phyloP scores from a whole-genome alignment of 1,140 invertebrate genomes.

The Zophobas morio region DNA sequence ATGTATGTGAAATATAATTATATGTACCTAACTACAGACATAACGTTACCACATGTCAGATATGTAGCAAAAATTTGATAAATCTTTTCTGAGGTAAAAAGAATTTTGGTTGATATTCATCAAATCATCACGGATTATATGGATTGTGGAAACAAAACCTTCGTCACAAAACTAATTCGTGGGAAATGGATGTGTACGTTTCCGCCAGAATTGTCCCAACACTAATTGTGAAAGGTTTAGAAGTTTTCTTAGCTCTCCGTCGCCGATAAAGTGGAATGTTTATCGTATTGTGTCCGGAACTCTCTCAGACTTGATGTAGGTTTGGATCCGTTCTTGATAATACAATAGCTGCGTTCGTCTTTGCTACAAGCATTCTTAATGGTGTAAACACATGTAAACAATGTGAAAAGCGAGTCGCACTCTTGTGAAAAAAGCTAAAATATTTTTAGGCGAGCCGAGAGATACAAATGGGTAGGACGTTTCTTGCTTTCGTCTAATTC shows the following conservation, averaged over 20 bases:
- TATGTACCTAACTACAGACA: no score
- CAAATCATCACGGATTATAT: no score
- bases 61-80: no score
- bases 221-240: conserved; percentile 41
- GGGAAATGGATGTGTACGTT: conserved; percentile 14
- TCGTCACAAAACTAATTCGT: conserved; percentile 23
- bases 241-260: conserved; percentile 28
- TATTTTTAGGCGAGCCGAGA: not conserved
- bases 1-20: no score
- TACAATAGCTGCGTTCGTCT: conserved; percentile 18
- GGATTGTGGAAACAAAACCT: no score
- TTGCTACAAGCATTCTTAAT: not conserved
- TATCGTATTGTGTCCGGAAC: conserved; percentile 32
- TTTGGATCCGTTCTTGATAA: conserved; percentile 38
- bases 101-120: no score
- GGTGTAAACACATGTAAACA: conserved; percentile 30
- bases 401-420: conserved; percentile 4
- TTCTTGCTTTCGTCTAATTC: not conserved
- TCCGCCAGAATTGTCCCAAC: conserved; percentile 26
- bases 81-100: no score
- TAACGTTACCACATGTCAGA: no score
- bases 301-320: conserved; percentile 33
- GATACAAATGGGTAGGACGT: not conserved
- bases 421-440: not conserved
- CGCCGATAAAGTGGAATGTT: conserved; percentile 35